Percentiles rank a stretch among this genome's conserved stretches.
phyloP scores from a whole-genome alignment of 2,888 invertebrate genomes.

The Stenodera caucasica region DNA sequence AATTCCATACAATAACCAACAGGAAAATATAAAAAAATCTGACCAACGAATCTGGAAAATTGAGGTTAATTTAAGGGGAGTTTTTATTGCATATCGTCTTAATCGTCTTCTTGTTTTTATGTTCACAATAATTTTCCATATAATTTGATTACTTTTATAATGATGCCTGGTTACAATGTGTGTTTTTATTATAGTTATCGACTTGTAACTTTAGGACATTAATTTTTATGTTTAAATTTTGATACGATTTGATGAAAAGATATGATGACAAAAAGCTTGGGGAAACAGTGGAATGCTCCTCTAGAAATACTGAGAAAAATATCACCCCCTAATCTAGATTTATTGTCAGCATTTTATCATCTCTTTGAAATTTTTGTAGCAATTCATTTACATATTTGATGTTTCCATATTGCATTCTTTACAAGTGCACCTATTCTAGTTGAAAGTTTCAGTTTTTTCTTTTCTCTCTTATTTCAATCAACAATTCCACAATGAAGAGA shows the following conservation, averaged over 20 bases:
- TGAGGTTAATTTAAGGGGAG: background rate
- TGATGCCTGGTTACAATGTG: background rate
- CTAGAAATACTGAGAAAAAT: slow-evolving; percentile 1
- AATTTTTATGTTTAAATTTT: slow-evolving; percentile 10
- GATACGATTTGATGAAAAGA: background rate
- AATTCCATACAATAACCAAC: background rate
- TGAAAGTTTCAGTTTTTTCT: too few relatives aligned
- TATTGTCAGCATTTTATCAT: background rate
- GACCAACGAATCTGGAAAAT: background rate
- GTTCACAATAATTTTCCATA: background rate
- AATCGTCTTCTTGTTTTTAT: background rate
- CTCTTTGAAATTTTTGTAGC: background rate
- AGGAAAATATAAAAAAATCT: background rate
- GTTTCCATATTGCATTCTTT: background rate
- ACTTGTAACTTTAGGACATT: slow-evolving; percentile 9
- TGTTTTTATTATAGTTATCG: background rate
- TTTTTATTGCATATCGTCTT: background rate
- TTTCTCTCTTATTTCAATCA: too few relatives aligned
- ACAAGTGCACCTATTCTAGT: background rate
- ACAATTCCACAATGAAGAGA: background rate
- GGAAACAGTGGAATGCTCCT: background rate
- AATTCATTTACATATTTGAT: background rate
- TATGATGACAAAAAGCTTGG: background rate
- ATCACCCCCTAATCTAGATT: background rate
- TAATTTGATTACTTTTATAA: background rate